Percentiles rank a stretch among this genome's conserved stretches.
Evolutionary conservation across 2,797 vertebrate species (phyloP).

Genomic region (Rhadinocentrus ornatus): DNA sequence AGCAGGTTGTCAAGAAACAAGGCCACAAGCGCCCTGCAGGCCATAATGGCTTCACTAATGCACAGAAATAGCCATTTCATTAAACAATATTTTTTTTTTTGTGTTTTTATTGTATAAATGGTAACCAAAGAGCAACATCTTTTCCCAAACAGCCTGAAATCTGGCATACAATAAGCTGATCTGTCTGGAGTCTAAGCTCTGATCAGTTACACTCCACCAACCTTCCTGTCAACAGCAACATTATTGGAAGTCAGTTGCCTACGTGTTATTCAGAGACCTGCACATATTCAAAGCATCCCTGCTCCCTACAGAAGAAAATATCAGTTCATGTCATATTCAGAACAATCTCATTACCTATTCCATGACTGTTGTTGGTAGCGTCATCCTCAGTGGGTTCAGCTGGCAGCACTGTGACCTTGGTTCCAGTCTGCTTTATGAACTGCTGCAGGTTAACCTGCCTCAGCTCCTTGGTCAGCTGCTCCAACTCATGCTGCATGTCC

Average conservation of each 20-base stretch:
- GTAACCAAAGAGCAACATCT: slow-evolving; percentile 11
- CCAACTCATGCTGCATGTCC: slow-evolving; percentile 96
- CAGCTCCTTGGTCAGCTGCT: slow-evolving; percentile 96
- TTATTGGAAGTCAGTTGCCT: neutral
- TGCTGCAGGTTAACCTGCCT: slow-evolving; percentile 98
- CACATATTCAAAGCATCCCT: neutral
- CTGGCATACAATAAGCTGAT: neutral
- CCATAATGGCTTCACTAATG: slow-evolving; percentile 15
- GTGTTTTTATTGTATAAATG: too few relatives aligned
- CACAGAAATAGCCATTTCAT: slow-evolving; percentile 15
- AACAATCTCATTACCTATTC: slow-evolving; percentile 77
- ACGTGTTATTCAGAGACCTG: neutral
- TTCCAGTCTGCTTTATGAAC: slow-evolving; percentile 98
- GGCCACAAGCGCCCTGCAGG: slow-evolving; percentile 21
- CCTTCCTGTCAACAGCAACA: neutral
- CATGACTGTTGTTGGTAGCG: slow-evolving; percentile 70
- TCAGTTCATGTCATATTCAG: neutral
- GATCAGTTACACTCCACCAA: neutral
- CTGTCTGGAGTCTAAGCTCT: slow-evolving; percentile 1
- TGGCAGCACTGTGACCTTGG: slow-evolving; percentile 95
- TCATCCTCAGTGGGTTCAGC: slow-evolving; percentile 91
- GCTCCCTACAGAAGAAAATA: neutral
- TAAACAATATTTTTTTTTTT: too few relatives aligned
- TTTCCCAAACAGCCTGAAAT: neutral
- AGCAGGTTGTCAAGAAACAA: slow-evolving; percentile 37